Base-by-base conservation (phyloP, 2,113 vertebrate species). In the Plotosus lineatus region DNA sequence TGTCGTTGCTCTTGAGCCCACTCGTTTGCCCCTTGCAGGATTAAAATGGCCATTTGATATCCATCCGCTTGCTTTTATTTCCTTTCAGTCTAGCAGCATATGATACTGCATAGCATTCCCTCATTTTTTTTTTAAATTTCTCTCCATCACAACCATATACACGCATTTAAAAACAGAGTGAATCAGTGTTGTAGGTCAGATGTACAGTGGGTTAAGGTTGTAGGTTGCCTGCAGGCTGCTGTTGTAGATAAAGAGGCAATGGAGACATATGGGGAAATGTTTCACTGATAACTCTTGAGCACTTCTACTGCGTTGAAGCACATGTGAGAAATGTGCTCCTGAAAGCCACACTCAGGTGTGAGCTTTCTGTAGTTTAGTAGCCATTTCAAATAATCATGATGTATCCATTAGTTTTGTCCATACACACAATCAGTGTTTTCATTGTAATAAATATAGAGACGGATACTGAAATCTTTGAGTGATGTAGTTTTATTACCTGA, bases 171-270 rank as follows among this genome's bases (percentile, higher is more conserved):
- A 82, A 77, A 87, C 79, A 68, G 83, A 83, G 83, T 85, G 76
- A 48, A 60, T 82, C 74, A 81, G 85, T 88, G 84, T 88, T 88
- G 56, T 87, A 89, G 87, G 88, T 89, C 86, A 40, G 84, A 82
- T 87, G 88, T 87, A 86, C 75, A 88, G 87, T 83, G 80, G 80
- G 82, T 76, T 82, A 80, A 86, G 85, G 90, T 87, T 78, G 75
- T 79, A 85, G 82, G 82, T 83, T 85, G 86, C 69, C 75, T 66
- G 66, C 42, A 61, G 81, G 86, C 81, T 84, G 76, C 81, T 78
- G 89, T 90, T 89, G 88, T 87, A 88, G 90, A 91, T 91, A 89
- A 65, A 90, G 86, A 83, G 75, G 86, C 83, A 56, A 78, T 87
- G 58, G 77, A 88, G 84, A 87, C 81, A 86, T 81, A 76, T 55